Evolutionary conservation across 1,140 invertebrate species (phyloP).

Genomic region (Drosophila kurseongensis): DNA sequence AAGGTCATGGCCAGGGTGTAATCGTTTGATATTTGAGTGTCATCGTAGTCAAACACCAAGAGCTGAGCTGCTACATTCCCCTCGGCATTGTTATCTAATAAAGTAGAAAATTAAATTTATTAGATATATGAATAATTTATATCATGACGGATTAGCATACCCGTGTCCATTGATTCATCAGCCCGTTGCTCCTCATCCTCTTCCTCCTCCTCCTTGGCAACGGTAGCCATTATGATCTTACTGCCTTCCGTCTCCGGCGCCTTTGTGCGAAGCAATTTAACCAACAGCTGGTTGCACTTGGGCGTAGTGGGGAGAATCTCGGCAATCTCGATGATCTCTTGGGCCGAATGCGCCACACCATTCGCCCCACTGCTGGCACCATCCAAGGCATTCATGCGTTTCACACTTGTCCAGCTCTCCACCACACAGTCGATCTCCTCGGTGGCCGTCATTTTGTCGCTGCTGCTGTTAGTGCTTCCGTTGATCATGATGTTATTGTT

Average conservation of each 20-base stretch:
- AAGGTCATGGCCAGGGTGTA: constrained; percentile 88
- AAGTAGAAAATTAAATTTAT: background rate
- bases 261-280: constrained; percentile 74
- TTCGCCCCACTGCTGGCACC: constrained; percentile 46
- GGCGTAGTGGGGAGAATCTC: constrained; percentile 76
- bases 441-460: constrained; percentile 50
- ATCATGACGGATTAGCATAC: too few species aligned
- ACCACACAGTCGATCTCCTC: constrained; percentile 79
- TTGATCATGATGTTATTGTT: constrained; percentile 61
- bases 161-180: constrained; percentile 38
- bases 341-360: constrained; percentile 29
- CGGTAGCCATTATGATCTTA: constrained; percentile 79
- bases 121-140: too few species aligned
- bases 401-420: constrained; percentile 77
- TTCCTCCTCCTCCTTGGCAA: constrained; percentile 69
- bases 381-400: constrained; percentile 74
- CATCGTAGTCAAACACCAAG: constrained; percentile 87
- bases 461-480: constrained; percentile 45
- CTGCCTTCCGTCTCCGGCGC: constrained; percentile 51
- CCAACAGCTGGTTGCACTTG: constrained; percentile 76
- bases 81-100: constrained; percentile 57
- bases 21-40: constrained; percentile 86
- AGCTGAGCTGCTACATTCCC: constrained; percentile 81
- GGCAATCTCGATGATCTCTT: constrained; percentile 75
- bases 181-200: constrained; percentile 57